Percentiles rank a stretch among this genome's conserved stretches.
Conservation (phyloP, 2,888 invertebrate species). For the Sphinx pinastri region DNA sequence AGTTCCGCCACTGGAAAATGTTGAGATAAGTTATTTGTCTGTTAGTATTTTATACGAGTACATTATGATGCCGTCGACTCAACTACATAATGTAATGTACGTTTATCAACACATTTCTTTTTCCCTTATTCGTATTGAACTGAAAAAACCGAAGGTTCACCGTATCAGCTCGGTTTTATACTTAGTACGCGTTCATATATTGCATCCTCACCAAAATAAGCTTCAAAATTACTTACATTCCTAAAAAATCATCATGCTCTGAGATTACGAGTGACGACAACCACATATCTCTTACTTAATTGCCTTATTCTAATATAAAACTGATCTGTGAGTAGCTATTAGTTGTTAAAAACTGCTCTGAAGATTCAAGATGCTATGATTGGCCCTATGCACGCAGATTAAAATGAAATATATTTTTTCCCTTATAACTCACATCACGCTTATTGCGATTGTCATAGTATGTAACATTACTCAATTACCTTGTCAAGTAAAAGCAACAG, state of each 20-base stretch:
- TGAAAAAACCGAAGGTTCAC: not conserved
- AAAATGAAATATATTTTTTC: too few relatives aligned
- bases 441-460: not conserved
- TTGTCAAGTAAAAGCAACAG: slow-evolving; percentile 26
- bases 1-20: slow-evolving; percentile 68
- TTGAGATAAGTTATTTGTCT: slow-evolving; percentile 74
- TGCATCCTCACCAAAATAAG: not conserved
- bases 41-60: slow-evolving; percentile 59
- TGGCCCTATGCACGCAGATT: too few relatives aligned
- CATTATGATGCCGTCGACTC: slow-evolving; percentile 47
- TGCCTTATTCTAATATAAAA: too few relatives aligned
- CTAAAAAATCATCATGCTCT: too few relatives aligned
- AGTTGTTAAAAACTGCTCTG: not conserved
- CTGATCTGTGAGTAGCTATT: not conserved
- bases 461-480: slow-evolving; percentile 4
- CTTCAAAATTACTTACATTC: not conserved
- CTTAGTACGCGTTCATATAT: too few relatives aligned
- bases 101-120: slow-evolving; percentile 45
- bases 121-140: slow-evolving; percentile 36
- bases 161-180: not conserved
- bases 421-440: not conserved
- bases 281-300: too few relatives aligned
- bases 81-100: slow-evolving; percentile 38
- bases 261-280: too few relatives aligned
- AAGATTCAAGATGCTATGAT: too few relatives aligned